Evolutionary conservation across 64 coral and sea anemone genomes (phyloP), one percentile per base, ranked within the genome.

Genomic region (Pocillopora damicornis): DNA sequence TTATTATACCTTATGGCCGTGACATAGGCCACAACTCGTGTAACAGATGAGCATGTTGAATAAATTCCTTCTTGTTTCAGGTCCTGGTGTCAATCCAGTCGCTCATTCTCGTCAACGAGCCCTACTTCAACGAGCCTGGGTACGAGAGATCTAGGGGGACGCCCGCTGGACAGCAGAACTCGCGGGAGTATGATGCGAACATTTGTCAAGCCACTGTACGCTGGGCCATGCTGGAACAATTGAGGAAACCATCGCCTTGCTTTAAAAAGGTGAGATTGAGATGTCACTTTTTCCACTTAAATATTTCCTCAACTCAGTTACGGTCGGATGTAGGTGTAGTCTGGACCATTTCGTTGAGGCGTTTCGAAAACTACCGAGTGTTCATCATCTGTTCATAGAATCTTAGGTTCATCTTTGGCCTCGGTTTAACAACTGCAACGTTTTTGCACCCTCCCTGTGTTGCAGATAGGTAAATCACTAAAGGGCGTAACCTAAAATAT

Each of bases 51-150:
- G 17, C 66, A n/a, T 0, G 16, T 18, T 37, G 45, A 20, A 22
- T 18, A 20, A 4, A 15, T n/a, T 51, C 16, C 77, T 83, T 62
- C 63, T 20, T 74, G 18, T 18, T n/a, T 7, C 20, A 97, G 94
- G 97, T 99, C 30, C 88, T 99, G n/a, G 97, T 99, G 2, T 99
- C 97, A 22, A 93, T 91, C 71, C 97, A 99, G 35, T 99, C 97
- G 9, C 97, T 99, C 26, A 99, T 99, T 30, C 93, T 99, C 34
- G 97, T 99, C 18, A 66, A 91, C 30, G 97, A 99, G 76, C 97
- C 97, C 10, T 99, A 99, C 59, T 99, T 99, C 60, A 99, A 99
- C 83, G 97, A 99, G 74, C 97, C 97, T 76, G 97, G 97, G 1
- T 99, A 99, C 73, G 97, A 99, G 45, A 76, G 97, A 59, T 99